Evolutionary conservation across 2,113 vertebrate genomes (phyloP).

Genomic region (Hyaena hyaena): DNA sequence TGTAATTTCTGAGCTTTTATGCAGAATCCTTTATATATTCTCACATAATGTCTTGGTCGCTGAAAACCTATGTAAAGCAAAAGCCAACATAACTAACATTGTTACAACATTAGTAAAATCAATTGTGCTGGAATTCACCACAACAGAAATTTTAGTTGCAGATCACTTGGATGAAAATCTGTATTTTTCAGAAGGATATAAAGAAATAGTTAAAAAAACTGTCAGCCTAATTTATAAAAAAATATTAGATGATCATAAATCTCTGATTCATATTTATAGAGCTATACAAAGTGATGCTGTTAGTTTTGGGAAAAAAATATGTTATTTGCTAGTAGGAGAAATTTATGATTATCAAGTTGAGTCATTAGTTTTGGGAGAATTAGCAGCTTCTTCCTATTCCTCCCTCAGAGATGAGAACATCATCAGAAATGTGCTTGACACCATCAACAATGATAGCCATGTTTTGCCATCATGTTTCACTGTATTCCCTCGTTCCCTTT

Average conservation of each 20-base stretch:
- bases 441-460: background rate
- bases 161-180: constrained; percentile 35
- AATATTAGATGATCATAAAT: constrained; percentile 54
- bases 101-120: constrained; percentile 57
- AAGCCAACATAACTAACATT: constrained; percentile 21
- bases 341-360: constrained; percentile 61
- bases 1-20: constrained; percentile 64
- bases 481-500: constrained; percentile 14
- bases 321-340: constrained; percentile 48
- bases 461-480: constrained; percentile 23
- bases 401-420: constrained; percentile 48
- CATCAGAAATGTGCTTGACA: constrained; percentile 28
- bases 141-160: constrained; percentile 41
- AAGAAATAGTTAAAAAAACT: constrained; percentile 40
- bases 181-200: constrained; percentile 42
- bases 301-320: background rate
- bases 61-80: background rate
- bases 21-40: constrained; percentile 48
- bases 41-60: background rate
- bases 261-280: constrained; percentile 16
- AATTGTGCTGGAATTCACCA: constrained; percentile 31
- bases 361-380: constrained; percentile 46
- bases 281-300: background rate
- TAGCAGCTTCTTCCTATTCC: constrained; percentile 10
- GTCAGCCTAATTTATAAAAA: constrained; percentile 56